Evolutionary conservation across 2,113 vertebrate genomes (phyloP).

Genomic region (Osmerus mordax): DNA sequence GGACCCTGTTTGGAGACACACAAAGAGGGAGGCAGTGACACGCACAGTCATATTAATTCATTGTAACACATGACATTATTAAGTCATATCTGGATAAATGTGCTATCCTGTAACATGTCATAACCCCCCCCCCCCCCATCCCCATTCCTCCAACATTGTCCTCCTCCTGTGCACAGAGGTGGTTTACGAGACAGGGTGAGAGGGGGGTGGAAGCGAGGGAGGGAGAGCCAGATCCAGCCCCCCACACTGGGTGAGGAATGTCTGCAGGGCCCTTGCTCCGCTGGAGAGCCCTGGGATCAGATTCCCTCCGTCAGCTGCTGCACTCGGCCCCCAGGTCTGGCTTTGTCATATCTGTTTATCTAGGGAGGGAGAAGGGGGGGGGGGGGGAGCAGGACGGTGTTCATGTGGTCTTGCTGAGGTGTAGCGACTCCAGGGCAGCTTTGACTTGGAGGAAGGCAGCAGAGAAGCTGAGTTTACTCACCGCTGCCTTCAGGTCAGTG

Average conservation of each 20-base stretch:
- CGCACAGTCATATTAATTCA: slow-evolving; percentile 13
- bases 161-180: background rate
- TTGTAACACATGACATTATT: background rate
- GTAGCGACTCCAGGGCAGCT: too few species aligned
- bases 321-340: slow-evolving; percentile 40
- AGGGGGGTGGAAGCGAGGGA: background rate
- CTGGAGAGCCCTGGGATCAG: slow-evolving; percentile 63
- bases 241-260: slow-evolving; percentile 49
- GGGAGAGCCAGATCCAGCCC: background rate
- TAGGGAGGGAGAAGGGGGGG: slow-evolving; percentile 20
- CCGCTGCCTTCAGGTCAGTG: too few species aligned
- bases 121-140: too few species aligned
- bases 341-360: slow-evolving; percentile 52
- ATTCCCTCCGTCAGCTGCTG: slow-evolving; percentile 67
- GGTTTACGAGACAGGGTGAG: background rate
- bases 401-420: background rate
- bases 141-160: too few species aligned
- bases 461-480: too few species aligned
- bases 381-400: background rate
- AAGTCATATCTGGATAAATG: slow-evolving; percentile 31
- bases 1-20: slow-evolving; percentile 14
- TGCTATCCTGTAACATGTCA: background rate
- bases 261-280: slow-evolving; percentile 53
- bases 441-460: background rate
- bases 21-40: slow-evolving; percentile 17